A percentile compares a stretch with the other conserved stretches of the same genome.
Conservation (phyloP, 2,797 vertebrate genomes). For the Antrozous pallidus region DNA sequence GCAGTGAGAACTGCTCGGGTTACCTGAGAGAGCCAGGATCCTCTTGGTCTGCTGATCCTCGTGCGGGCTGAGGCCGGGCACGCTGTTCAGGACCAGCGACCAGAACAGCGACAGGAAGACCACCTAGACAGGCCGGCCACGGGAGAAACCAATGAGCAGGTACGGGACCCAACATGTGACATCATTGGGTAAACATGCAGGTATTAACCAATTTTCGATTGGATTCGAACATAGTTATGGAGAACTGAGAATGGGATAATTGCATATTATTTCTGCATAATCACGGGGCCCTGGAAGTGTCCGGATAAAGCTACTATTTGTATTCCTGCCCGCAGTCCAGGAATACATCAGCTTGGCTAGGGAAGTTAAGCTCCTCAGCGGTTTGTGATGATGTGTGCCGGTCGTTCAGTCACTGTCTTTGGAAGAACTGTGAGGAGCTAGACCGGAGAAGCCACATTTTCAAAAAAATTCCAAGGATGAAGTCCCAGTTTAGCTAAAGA, state of each 20-base stretch:
- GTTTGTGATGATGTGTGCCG: neutral
- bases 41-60: slow-evolving; percentile 63
- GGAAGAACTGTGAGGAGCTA: neutral
- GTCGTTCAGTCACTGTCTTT: neutral
- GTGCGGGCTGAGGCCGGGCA: slow-evolving; percentile 26
- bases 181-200: neutral
- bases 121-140: slow-evolving; percentile 37
- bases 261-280: neutral
- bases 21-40: slow-evolving; percentile 63
- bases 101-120: slow-evolving; percentile 32
- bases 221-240: neutral
- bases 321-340: neutral
- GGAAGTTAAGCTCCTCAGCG: neutral
- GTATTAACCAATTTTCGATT: neutral
- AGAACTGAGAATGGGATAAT: neutral
- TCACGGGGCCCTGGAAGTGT: neutral
- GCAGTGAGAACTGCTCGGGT: neutral
- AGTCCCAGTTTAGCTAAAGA: neutral
- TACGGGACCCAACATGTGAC: neutral
- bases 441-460: neutral
- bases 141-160: neutral
- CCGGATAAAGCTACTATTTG: neutral
- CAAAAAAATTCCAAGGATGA: neutral
- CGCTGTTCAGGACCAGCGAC: slow-evolving; percentile 55
- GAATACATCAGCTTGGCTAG: neutral